Conservation (phyloP, 2,113 vertebrate species). For the Pseudorhombus dupliciocellatus region DNA sequence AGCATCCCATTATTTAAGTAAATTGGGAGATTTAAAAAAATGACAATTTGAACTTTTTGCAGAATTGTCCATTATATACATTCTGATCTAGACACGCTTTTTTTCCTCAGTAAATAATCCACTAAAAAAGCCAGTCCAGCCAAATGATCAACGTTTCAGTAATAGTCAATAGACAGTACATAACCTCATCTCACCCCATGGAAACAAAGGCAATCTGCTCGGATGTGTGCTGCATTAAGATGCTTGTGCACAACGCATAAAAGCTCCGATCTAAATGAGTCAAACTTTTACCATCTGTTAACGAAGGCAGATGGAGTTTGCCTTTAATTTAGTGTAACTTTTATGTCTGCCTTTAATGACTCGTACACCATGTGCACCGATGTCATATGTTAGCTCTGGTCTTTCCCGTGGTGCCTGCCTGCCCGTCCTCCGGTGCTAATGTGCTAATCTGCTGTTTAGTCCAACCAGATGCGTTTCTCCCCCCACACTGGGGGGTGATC, state of each 20-base stretch:
- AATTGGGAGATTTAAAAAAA: not conserved
- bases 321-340: constrained; percentile 76
- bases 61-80: no score
- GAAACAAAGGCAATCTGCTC: constrained; percentile 13
- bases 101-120: no score
- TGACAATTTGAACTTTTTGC: not conserved
- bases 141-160: no score
- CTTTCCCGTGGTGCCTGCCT: constrained; percentile 60
- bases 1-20: not conserved
- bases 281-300: constrained; percentile 73
- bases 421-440: constrained; percentile 86
- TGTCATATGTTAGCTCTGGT: constrained; percentile 55
- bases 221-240: constrained; percentile 18
- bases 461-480: constrained; percentile 87
- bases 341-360: constrained; percentile 74
- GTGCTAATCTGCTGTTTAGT: constrained; percentile 97
- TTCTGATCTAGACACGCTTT: no score
- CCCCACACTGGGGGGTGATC: constrained; percentile 28
- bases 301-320: constrained; percentile 64
- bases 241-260: constrained; percentile 32
- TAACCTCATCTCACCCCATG: not conserved
- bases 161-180: no score
- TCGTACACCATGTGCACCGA: constrained; percentile 62
- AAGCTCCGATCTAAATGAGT: constrained; percentile 51
- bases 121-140: no score